phyloP scores from a whole-genome alignment of 2,113 vertebrate genomes.

The Halcyon malimbica region DNA sequence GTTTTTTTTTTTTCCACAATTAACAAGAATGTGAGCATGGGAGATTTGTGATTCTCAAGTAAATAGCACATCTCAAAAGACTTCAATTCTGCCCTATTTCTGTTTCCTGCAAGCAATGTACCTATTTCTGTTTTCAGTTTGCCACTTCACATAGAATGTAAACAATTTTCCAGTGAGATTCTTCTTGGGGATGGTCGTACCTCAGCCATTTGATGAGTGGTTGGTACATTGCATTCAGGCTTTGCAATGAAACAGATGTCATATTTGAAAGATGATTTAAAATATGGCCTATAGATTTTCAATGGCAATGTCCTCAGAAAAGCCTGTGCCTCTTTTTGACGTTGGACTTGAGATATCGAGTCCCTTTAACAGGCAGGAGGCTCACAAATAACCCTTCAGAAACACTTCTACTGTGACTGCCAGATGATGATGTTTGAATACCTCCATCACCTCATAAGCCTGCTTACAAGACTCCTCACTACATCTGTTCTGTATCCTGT shows the following conservation, averaged over 20 bases:
- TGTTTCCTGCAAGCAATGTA: not conserved
- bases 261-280: not conserved
- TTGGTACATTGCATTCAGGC: not conserved
- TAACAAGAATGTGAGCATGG: not conserved
- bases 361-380: not conserved
- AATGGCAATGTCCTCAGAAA: not conserved
- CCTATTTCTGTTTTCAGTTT: not conserved
- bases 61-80: not conserved
- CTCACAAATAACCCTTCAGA: not conserved
- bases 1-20: not conserved
- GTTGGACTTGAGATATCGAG: not conserved
- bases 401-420: not conserved
- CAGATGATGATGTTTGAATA: not conserved
- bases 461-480: fast-evolving
- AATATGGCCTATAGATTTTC: not conserved
- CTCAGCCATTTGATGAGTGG: not conserved
- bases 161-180: not conserved
- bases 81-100: not conserved
- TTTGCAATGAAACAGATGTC: not conserved
- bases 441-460: not conserved
- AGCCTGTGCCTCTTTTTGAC: not conserved
- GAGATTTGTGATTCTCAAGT: not conserved
- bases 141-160: not conserved
- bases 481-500: fast-evolving
- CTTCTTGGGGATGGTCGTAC: not conserved